These are phyloP conservation scores for Ips nitidus DNA, from an alignment of 1,140 invertebrate species.

Conservation along the genomic window DNA sequence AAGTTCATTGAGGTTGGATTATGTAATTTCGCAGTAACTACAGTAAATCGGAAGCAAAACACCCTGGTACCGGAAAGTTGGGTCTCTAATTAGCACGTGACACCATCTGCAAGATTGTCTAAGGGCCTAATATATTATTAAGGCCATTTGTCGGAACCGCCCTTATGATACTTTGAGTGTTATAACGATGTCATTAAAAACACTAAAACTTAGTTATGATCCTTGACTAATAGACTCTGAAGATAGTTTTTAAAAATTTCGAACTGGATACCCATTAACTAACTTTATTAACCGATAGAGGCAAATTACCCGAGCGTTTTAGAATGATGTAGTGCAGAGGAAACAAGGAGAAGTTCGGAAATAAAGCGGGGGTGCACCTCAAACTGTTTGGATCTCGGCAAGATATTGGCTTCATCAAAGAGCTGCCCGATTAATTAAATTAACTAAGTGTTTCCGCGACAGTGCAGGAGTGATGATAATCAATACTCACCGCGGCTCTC, in stretches of 20 bases:
- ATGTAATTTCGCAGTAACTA: no score
- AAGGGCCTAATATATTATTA: not conserved
- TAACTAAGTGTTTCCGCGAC: slow-evolving; percentile 38
- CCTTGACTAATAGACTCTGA: no score
- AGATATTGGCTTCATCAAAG: slow-evolving; percentile 37
- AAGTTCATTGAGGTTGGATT: no score
- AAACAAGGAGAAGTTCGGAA: no score
- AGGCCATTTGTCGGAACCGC: not conserved
- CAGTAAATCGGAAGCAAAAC: not conserved
- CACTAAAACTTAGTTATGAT: not conserved
- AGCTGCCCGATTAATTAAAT: slow-evolving; percentile 39
- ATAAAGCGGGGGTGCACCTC: not conserved
- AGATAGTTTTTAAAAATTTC: no score
- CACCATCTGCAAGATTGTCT: not conserved
- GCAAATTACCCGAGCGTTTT: no score
- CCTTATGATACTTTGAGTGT: not conserved
- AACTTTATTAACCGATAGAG: no score
- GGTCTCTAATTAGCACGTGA: not conserved
- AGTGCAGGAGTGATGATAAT: slow-evolving; percentile 32
- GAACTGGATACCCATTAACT: no score
- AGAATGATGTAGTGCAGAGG: no score
- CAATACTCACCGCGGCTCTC: slow-evolving; percentile 28
- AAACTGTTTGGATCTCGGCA: slow-evolving; percentile 18
- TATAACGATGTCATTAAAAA: not conserved
- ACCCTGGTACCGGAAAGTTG: not conserved